Evolutionary conservation across 2,797 vertebrate species (phyloP).

Genomic region (Danio tinwini): DNA sequence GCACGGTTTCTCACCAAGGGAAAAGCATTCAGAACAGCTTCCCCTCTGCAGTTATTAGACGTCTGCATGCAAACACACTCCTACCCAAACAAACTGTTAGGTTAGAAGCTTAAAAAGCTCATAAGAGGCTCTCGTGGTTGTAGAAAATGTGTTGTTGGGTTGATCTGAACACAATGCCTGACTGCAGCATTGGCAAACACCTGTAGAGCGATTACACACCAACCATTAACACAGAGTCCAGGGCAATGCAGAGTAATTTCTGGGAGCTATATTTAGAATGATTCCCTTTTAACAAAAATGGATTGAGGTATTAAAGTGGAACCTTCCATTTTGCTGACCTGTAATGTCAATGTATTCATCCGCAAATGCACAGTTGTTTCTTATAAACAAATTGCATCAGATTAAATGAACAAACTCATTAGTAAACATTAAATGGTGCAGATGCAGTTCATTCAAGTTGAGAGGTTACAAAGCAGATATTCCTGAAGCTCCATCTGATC

Average conservation of each 20-base stretch:
- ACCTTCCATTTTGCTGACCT: background rate
- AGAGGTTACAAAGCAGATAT: slow-evolving; percentile 15
- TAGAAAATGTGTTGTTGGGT: slow-evolving; percentile 3
- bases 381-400: slow-evolving; percentile 3
- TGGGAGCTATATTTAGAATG: background rate
- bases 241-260: background rate
- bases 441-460: background rate
- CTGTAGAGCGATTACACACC: background rate
- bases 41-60: slow-evolving; percentile 56
- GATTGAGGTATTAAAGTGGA: background rate
- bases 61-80: slow-evolving; percentile 49
- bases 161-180: background rate
- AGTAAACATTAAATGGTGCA: slow-evolving; percentile 5
- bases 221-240: background rate
- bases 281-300: background rate
- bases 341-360: background rate
- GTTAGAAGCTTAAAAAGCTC: slow-evolving; percentile 14
- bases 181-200: slow-evolving; percentile 17
- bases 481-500: slow-evolving; percentile 20
- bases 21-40: slow-evolving; percentile 55
- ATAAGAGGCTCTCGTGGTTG: slow-evolving; percentile 9
- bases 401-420: background rate
- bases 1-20: slow-evolving; percentile 73
- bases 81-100: slow-evolving; percentile 51
- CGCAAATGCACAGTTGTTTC: background rate